These are phyloP conservation scores for Pyrgus malvae DNA, from an alignment of 2,888 invertebrate species.

Conservation along the genomic window DNA sequence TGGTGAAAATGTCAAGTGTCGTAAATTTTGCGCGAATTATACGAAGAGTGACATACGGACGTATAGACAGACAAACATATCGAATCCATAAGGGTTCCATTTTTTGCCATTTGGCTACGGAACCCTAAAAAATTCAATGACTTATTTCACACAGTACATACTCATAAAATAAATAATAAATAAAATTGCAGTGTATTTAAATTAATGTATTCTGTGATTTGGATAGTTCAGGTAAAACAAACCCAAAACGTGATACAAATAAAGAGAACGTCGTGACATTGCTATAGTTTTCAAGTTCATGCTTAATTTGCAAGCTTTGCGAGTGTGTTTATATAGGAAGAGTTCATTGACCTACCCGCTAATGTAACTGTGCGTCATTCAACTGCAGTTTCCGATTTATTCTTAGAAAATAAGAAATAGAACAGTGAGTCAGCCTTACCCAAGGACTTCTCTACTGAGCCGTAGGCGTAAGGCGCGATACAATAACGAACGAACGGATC, in stretches of 20 bases:
- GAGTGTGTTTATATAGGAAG: slow-evolving; percentile 42
- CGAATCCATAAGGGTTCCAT: too few relatives aligned
- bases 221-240: too few relatives aligned
- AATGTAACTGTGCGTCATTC: slow-evolving; percentile 62
- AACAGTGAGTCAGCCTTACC: slow-evolving; percentile 65
- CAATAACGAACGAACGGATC: too few relatives aligned
- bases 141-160: too few relatives aligned
- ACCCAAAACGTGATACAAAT: background rate
- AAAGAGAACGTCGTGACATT: background rate
- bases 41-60: too few relatives aligned
- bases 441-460: slow-evolving; percentile 57
- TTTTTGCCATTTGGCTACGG: too few relatives aligned
- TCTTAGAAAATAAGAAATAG: slow-evolving; percentile 78
- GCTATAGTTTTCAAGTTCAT: background rate
- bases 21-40: too few relatives aligned
- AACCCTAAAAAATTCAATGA: too few relatives aligned
- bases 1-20: too few relatives aligned
- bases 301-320: slow-evolving; percentile 6
- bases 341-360: slow-evolving; percentile 58
- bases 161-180: background rate
- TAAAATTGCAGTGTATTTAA: too few relatives aligned
- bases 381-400: slow-evolving; percentile 75
- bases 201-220: too few relatives aligned
- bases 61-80: too few relatives aligned
- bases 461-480: slow-evolving; percentile 5